phyloP scores from a whole-genome alignment of 2,113 vertebrate genomes.

The Serilophus lunatus region DNA sequence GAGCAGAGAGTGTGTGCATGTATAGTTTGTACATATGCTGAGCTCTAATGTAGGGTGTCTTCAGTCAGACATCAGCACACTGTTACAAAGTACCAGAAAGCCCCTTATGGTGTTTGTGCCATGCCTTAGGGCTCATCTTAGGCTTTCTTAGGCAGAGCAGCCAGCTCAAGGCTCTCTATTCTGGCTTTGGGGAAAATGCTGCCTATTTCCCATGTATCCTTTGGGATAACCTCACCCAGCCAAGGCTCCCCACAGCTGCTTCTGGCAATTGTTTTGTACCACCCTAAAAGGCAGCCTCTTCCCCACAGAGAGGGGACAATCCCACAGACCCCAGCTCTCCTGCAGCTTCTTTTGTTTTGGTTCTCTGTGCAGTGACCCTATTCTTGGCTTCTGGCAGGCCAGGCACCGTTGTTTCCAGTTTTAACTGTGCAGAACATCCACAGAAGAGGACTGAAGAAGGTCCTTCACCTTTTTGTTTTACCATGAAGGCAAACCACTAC shows the following conservation, averaged over 20 bases:
- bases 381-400: background rate
- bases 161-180: conserved; percentile 17
- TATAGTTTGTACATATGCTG: accelerated
- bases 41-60: background rate
- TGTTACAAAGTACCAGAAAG: background rate
- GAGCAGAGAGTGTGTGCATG: background rate
- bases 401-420: background rate
- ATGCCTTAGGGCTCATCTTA: background rate
- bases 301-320: background rate
- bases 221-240: conserved; percentile 38
- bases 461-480: background rate
- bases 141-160: conserved; percentile 15
- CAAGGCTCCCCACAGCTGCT: background rate
- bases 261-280: conserved; percentile 1
- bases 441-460: background rate
- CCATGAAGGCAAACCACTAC: background rate
- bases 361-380: background rate
- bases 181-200: background rate
- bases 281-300: background rate
- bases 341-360: conserved; percentile 6
- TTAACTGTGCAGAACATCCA: background rate
- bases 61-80: background rate
- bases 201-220: background rate
- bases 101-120: background rate
- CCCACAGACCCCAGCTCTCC: background rate